phyloP scores from a whole-genome alignment of 2,113 vertebrate species.

The Trinectes maculatus region DNA sequence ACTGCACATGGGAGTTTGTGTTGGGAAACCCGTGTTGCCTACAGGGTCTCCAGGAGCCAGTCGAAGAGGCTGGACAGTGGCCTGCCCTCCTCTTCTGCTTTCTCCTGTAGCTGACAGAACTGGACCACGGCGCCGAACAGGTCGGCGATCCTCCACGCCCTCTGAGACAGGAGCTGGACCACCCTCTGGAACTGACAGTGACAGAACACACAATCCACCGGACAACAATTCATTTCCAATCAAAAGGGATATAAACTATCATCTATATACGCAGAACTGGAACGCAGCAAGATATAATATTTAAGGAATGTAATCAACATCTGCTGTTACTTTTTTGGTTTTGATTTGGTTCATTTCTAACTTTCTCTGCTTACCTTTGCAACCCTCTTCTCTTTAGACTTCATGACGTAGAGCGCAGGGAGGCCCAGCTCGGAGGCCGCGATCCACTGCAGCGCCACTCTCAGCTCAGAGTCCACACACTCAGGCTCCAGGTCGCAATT shows the following conservation, averaged over 20 bases:
- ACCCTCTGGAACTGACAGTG: constrained; percentile 94
- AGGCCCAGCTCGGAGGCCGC: constrained; percentile 95
- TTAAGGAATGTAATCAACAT: too few species aligned
- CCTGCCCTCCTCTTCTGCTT: constrained; percentile 76
- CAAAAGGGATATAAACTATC: too few species aligned
- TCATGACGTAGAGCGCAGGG: constrained; percentile 90
- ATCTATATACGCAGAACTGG: too few species aligned
- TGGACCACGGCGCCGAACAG: constrained; percentile 90
- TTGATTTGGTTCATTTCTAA: neutral
- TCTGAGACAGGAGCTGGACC: constrained; percentile 89
- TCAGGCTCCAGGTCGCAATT: constrained; percentile 92
- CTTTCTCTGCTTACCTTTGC: constrained; percentile 84
- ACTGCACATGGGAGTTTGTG: constrained; percentile 19
- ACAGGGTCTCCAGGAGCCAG: constrained; percentile 91
- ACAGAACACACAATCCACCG: neutral
- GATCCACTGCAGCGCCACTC: constrained; percentile 93
- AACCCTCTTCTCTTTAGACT: constrained; percentile 87
- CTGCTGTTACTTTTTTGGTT: too few species aligned
- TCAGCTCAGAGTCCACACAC: constrained; percentile 85
- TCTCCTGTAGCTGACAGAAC: constrained; percentile 86
- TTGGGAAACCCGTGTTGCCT: constrained; percentile 42
- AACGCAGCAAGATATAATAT: too few species aligned
- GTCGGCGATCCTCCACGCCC: constrained; percentile 92
- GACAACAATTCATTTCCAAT: neutral
- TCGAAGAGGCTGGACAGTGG: constrained; percentile 89